A percentile compares a stretch with the other conserved stretches of the same genome.
Evolutionary conservation across 2,888 invertebrate species (phyloP).

Genomic region (Drosophila basisetae): DNA sequence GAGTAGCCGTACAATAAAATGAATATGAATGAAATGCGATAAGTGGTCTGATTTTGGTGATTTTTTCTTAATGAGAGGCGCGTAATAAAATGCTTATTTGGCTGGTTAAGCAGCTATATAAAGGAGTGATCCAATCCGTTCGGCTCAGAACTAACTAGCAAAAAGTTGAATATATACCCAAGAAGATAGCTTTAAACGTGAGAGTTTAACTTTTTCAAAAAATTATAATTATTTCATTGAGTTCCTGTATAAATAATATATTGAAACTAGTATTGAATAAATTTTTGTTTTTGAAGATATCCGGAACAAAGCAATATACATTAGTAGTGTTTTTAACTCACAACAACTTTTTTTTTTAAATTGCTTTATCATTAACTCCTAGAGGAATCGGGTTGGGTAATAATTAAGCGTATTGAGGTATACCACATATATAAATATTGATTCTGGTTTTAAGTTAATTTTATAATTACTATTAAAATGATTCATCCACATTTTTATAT

Average conservation of each 20-base stretch:
- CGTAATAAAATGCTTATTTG: background rate
- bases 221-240: background rate
- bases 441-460: background rate
- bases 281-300: background rate
- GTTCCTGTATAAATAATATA: background rate
- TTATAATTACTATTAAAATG: background rate
- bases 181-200: background rate
- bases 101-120: background rate
- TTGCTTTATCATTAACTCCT: background rate
- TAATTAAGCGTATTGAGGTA: background rate
- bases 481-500: constrained; percentile 27
- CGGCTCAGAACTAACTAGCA: background rate
- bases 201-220: background rate
- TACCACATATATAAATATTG: background rate
- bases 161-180: background rate
- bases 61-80: background rate
- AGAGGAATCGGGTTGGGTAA: background rate
- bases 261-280: background rate
- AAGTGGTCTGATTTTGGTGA: background rate
- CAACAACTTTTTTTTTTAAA: background rate
- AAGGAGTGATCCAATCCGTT: background rate
- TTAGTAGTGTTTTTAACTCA: background rate
- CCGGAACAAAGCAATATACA: background rate
- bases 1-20: background rate
- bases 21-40: too few species aligned